phyloP scores from a whole-genome alignment of 2,113 vertebrate species.

The Coptodon bakossiorum region DNA sequence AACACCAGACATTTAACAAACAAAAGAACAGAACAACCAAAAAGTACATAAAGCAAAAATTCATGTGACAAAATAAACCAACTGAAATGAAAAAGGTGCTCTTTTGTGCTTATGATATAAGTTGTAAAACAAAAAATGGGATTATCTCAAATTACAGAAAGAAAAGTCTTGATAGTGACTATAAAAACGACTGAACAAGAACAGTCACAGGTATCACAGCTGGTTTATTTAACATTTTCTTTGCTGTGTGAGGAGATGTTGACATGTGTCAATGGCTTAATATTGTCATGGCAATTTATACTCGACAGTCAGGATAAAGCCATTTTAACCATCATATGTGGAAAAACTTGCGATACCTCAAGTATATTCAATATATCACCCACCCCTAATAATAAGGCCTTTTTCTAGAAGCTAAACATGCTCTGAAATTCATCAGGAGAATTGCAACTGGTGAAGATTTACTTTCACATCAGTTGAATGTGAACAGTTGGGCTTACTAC shows the following conservation, averaged over 20 bases:
- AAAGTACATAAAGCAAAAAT: not conserved
- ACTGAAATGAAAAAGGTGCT: not conserved
- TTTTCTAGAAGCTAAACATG: not conserved
- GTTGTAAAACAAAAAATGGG: not conserved
- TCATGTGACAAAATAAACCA: not conserved
- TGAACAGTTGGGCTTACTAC: not conserved
- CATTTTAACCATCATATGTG: not conserved
- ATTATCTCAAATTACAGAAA: not conserved
- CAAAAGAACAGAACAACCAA: not conserved
- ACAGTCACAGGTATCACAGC: not conserved
- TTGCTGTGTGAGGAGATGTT: not conserved
- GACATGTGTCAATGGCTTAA: not conserved
- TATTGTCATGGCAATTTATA: not conserved
- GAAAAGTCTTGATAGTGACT: not conserved
- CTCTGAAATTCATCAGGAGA: not conserved
- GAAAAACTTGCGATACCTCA: not conserved
- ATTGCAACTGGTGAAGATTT: not conserved
- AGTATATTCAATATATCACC: not conserved
- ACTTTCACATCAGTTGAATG: not conserved
- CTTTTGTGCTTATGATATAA: not conserved
- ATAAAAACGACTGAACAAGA: not conserved
- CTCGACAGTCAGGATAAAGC: not conserved
- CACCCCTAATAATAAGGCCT: fast-evolving
- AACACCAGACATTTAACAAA: not conserved
- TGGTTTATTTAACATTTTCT: not conserved